phyloP scores from a whole-genome alignment of 2,888 invertebrate genomes.

The Epinotia bilunana region DNA sequence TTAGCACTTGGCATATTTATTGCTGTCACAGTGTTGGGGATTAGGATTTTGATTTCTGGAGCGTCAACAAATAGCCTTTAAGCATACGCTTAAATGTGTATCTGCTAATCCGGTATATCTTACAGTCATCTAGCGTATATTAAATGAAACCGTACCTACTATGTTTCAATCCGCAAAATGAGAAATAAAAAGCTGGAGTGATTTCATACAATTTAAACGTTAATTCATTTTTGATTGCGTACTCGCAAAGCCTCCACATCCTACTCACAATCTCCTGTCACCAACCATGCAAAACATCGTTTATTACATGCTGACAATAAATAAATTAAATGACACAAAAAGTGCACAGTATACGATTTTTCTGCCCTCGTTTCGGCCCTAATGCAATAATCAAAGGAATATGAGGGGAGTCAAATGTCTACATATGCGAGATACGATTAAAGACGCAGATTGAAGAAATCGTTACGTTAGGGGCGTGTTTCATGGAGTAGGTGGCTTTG shows the following conservation, averaged over 20 bases:
- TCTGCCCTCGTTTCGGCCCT: slow-evolving; percentile 71
- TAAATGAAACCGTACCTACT: background rate
- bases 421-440: slow-evolving; percentile 78
- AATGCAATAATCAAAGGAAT: slow-evolving; percentile 83
- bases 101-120: no score
- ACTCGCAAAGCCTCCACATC: slow-evolving; percentile 64
- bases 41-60: no score
- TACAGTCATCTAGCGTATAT: no score
- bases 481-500: slow-evolving; percentile 8
- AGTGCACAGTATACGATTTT: slow-evolving; percentile 72
- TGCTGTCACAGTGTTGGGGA: no score
- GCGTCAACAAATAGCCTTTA: no score
- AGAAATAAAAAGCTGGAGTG: slow-evolving; percentile 49
- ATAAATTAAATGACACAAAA: slow-evolving; percentile 79
- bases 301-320: slow-evolving; percentile 80
- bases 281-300: slow-evolving; percentile 76
- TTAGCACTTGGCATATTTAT: no score
- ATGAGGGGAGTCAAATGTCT: slow-evolving; percentile 80
- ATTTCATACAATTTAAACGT: slow-evolving; percentile 54
- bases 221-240: slow-evolving; percentile 69
- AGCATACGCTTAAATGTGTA: no score
- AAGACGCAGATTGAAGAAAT: slow-evolving; percentile 66
- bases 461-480: slow-evolving; percentile 62
- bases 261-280: slow-evolving; percentile 68
- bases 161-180: slow-evolving; percentile 14